Conservation (phyloP, 2,113 vertebrate species). For the Phasianus colchicus region DNA sequence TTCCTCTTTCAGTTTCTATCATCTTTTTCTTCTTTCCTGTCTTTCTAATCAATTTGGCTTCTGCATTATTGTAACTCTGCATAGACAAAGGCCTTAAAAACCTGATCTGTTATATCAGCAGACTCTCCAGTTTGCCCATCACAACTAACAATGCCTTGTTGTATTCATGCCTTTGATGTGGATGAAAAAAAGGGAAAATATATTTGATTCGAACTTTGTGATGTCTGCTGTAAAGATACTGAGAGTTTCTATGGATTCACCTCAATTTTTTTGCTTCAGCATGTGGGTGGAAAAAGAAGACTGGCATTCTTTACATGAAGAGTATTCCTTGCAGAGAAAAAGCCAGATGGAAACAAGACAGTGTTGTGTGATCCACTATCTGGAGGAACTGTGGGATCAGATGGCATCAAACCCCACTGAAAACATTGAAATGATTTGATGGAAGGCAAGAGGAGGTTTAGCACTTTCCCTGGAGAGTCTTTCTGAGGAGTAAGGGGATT, state of each 20-base stretch:
- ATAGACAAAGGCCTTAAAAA: constrained; percentile 95
- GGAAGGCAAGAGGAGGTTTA: constrained; percentile 51
- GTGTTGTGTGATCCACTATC: constrained; percentile 20
- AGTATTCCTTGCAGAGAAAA: constrained; percentile 68
- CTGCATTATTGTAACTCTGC: constrained; percentile 86
- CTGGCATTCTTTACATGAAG: constrained; percentile 65
- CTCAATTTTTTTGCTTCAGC: constrained; percentile 78
- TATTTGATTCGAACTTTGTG: constrained; percentile 78
- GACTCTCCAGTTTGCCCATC: constrained; percentile 82
- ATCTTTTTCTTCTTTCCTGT: constrained; percentile 65
- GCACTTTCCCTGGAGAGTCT: constrained; percentile 44
- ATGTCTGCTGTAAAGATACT: constrained; percentile 81
- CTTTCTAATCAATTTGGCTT: constrained; percentile 84
- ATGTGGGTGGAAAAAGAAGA: constrained; percentile 68
- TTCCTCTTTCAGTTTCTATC: constrained; percentile 68
- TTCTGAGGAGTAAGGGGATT: constrained; percentile 65
- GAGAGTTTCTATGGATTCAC: constrained; percentile 82
- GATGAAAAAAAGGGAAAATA: constrained; percentile 88
- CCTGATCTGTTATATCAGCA: constrained; percentile 83
- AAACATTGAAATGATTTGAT: constrained; percentile 28
- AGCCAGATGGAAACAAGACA: constrained; percentile 69
- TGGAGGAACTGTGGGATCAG: constrained; percentile 59
- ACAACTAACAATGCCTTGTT: constrained; percentile 85
- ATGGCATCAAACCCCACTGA: constrained; percentile 38
- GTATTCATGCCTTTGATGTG: constrained; percentile 85